Evolutionary conservation across 2,113 vertebrate genomes (phyloP), one percentile per base, ranked within the genome.

Genomic region (Tetrao urogallus): DNA sequence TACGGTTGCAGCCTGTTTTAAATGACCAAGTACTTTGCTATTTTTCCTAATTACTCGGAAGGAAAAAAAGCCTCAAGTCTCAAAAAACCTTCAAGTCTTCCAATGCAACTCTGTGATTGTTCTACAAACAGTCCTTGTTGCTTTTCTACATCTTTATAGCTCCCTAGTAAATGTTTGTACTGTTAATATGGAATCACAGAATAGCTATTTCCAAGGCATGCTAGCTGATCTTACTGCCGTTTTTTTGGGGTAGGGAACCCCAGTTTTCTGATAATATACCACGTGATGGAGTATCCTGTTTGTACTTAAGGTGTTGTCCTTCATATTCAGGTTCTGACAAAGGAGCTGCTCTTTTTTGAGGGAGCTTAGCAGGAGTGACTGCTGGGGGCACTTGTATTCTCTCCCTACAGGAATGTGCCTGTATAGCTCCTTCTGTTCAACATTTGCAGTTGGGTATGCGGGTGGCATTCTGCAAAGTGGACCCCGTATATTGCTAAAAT

Each of bases 121-220:
- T 25, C 28, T 87, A 11, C 14, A 19, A 57, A 36, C 3, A 12
- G 11, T 5, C 57, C 52, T 52, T 65, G 19, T 71, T 12, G 56
- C 12, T 79, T 66, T 61, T 54, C 30, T 47, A 6, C 8, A 52
- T n/a, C 1, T 40, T 30, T 78, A 6, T 58, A 11, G 74, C 74
- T 56, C 72, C 13, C 32, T 80, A 16, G 34, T 56, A 85, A 76
- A 6, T 1, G 4, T 71, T 81, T 56, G 9, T 19, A 36, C 21
- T 11, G 14, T 13, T 58, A 54, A 43, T 11, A 24, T 14, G 42
- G 40, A 30, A 30, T 30, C 14, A 61, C 18, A 7, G 66, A 56
- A 58, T 14, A 40, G 18, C 22, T 77, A 0, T 70, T 80, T 83
- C n/a, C 21, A 32, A 60, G 52, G 47, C 9, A 2, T 1, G 0